Evolutionary conservation across 2,113 vertebrate species (phyloP).

Genomic region (Dromas ardeola): DNA sequence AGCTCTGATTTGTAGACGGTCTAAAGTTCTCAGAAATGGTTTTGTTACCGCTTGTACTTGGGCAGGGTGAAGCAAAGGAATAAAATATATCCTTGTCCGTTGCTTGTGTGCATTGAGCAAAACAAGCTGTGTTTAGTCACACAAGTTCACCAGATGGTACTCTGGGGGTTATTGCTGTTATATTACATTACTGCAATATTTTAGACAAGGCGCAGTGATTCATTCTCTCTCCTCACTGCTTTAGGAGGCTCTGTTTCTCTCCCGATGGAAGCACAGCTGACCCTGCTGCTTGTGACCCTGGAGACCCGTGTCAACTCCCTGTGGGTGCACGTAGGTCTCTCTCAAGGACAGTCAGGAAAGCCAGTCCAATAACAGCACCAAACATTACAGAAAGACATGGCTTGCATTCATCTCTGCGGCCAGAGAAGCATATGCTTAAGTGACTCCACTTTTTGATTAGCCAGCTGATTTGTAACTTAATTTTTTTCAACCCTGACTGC

Average conservation of each 20-base stretch:
- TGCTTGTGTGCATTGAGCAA: constrained; percentile 28
- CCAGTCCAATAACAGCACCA: not conserved
- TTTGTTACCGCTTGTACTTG: not conserved
- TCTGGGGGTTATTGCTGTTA: constrained; percentile 57
- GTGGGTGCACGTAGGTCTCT: not conserved
- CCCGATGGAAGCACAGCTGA: not conserved
- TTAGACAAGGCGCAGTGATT: constrained; percentile 40
- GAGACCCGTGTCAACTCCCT: not conserved
- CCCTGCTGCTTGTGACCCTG: not conserved
- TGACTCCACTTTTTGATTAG: not conserved
- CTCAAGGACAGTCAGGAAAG: not conserved
- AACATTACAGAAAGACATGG: not conserved
- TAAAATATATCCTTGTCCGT: constrained; percentile 3
- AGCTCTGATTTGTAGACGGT: not conserved
- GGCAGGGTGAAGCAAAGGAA: not conserved
- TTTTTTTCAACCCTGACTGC: not conserved
- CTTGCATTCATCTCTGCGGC: not conserved
- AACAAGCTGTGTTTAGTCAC: constrained; percentile 59
- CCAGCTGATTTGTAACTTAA: not conserved
- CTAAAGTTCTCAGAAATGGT: not conserved
- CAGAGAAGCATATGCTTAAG: not conserved
- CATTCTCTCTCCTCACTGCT: constrained; percentile 18
- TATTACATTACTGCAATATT: constrained; percentile 57
- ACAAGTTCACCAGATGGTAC: constrained; percentile 66
- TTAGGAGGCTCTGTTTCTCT: constrained; percentile 11